Conservation (phyloP, 2,888 invertebrate genomes). For the Campopleginae sp. region DNA sequence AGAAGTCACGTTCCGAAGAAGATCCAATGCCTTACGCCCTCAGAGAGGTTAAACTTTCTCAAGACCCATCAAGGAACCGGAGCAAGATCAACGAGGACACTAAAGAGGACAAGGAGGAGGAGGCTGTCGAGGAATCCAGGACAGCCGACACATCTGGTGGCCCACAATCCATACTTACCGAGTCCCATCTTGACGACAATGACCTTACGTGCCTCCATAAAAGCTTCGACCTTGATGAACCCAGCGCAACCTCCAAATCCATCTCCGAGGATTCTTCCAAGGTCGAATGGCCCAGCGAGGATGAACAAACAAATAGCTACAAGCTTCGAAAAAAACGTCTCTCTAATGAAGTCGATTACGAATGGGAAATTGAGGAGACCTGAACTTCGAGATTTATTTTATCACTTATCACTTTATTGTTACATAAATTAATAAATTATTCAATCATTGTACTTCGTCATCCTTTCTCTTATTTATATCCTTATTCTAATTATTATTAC, state of each 20-base stretch:
- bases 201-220: constrained; percentile 30
- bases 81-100: constrained; percentile 36
- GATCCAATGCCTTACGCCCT: constrained; percentile 76
- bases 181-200: constrained; percentile 1
- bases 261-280: constrained; percentile 68
- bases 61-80: constrained; percentile 42
- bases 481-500: neutral
- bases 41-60: constrained; percentile 69
- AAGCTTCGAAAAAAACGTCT: constrained; percentile 68
- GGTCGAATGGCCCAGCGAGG: constrained; percentile 74
- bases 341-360: constrained; percentile 75
- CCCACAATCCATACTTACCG: constrained; percentile 68
- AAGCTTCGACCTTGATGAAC: constrained; percentile 73
- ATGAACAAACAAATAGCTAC: constrained; percentile 71
- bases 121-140: constrained; percentile 22
- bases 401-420: constrained; percentile 52
- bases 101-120: constrained; percentile 53
- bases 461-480: constrained; percentile 11
- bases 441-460: constrained; percentile 45
- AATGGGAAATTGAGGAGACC: constrained; percentile 77
- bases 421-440: constrained; percentile 61
- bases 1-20: constrained; percentile 82
- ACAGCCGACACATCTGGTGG: constrained; percentile 54
- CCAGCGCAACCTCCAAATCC: constrained; percentile 68
- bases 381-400: constrained; percentile 67